phyloP scores from a whole-genome alignment of 2,113 vertebrate species.

The Aleadryas rufinucha region DNA sequence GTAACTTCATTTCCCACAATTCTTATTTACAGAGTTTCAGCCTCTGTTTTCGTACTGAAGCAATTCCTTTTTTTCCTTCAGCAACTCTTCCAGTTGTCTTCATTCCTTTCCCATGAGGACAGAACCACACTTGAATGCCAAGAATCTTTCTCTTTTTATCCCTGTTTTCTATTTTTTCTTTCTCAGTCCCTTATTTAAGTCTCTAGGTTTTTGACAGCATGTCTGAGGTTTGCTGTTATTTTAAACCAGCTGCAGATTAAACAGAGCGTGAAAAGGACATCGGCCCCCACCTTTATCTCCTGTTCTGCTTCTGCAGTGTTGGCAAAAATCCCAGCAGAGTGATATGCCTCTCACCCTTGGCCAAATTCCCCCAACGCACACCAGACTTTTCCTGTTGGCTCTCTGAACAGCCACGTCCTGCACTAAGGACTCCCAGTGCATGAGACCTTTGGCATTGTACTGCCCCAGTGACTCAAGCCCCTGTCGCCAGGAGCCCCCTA shows the following conservation, averaged over 20 bases:
- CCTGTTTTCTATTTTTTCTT: background rate
- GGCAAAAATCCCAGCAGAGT: background rate
- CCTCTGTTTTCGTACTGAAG: background rate
- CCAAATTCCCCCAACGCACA: rapidly evolving
- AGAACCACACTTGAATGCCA: background rate
- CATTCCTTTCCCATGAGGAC: background rate
- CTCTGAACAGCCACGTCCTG: background rate
- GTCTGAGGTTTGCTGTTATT: background rate
- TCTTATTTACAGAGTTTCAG: background rate
- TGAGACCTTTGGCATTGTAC: rapidly evolving
- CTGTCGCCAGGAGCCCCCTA: rapidly evolving
- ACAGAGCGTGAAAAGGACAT: background rate
- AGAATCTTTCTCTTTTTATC: background rate
- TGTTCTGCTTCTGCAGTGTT: background rate
- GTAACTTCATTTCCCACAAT: too few species aligned
- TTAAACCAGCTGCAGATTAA: background rate
- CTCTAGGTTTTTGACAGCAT: background rate
- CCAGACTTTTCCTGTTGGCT: background rate
- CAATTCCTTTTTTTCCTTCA: background rate
- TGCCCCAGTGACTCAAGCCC: rapidly evolving
- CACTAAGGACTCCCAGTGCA: background rate
- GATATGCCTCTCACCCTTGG: background rate
- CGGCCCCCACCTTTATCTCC: background rate
- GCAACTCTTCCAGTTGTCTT: background rate
- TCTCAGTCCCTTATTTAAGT: background rate